A percentile compares a stretch with the other conserved stretches of the same genome.
Evolutionary conservation across 2,113 vertebrate genomes (phyloP).

Genomic region (Pogona vitticeps): DNA sequence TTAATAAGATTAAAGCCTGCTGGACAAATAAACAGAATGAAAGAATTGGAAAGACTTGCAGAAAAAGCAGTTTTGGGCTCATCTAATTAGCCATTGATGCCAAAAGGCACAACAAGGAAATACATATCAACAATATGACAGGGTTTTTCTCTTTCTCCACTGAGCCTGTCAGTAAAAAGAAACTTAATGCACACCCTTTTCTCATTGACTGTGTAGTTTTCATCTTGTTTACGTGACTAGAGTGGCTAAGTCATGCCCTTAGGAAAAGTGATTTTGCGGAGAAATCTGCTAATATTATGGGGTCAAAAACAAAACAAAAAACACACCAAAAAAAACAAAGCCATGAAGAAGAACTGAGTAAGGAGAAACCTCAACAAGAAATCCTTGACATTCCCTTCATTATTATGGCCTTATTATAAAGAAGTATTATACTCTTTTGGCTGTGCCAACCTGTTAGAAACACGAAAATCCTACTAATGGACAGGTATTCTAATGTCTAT

Average conservation of each 20-base stretch:
- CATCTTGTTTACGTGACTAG: constrained; percentile 25
- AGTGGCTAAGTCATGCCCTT: constrained; percentile 47
- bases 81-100: constrained; percentile 58
- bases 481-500: neutral
- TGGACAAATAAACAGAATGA: constrained; percentile 63
- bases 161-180: constrained; percentile 55
- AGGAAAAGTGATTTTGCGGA: constrained; percentile 45
- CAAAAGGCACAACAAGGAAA: constrained; percentile 67
- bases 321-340: neutral
- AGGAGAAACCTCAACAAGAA: neutral
- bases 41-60: constrained; percentile 63
- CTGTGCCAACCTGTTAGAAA: neutral
- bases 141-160: constrained; percentile 43
- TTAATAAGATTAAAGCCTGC: constrained; percentile 62
- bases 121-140: constrained; percentile 39
- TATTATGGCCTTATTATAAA: neutral
- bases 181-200: constrained; percentile 47
- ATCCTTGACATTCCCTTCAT: neutral
- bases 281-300: constrained; percentile 38
- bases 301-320: neutral
- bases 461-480: neutral
- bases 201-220: constrained; percentile 12
- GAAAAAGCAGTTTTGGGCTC: constrained; percentile 61
- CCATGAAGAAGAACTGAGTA: neutral
- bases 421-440: rapidly evolving